Conservation (phyloP, 2,888 invertebrate genomes). For the Caenorhabditis angaria region DNA sequence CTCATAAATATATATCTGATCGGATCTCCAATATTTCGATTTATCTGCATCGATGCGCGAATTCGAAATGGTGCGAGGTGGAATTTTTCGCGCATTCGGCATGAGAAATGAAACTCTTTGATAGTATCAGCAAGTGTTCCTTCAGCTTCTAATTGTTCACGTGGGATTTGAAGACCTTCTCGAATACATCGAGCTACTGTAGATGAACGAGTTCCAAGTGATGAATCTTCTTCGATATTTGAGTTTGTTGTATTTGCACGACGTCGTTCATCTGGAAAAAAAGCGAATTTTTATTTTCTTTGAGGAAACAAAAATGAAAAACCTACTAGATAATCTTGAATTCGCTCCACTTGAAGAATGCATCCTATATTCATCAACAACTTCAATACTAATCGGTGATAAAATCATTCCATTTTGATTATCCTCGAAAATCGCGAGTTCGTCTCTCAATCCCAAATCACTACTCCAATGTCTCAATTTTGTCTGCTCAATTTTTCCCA, state of each 20-base stretch:
- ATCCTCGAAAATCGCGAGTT: not conserved
- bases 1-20: conserved; percentile 53
- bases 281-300: not conserved
- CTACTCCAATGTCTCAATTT: not conserved
- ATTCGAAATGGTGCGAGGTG: conserved; percentile 41
- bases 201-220: conserved; percentile 25
- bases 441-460: not conserved
- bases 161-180: conserved; percentile 41
- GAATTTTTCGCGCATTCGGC: conserved; percentile 39
- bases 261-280: conserved; percentile 15
- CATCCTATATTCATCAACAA: not conserved
- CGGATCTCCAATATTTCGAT: conserved; percentile 48
- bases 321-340: conserved; percentile 2
- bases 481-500: too few relatives aligned
- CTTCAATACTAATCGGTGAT: not conserved
- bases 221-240: conserved; percentile 27
- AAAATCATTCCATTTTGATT: not conserved
- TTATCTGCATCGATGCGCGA: conserved; percentile 38
- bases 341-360: not conserved
- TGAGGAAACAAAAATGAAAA: not conserved
- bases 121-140: conserved; percentile 38
- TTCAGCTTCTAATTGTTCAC: conserved; percentile 39
- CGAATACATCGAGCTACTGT: conserved; percentile 43
- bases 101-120: conserved; percentile 52
- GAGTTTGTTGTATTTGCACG: conserved; percentile 34